phyloP scores from a whole-genome alignment of 2,888 invertebrate species.

The Hydrotaea cyrtoneurina region DNA sequence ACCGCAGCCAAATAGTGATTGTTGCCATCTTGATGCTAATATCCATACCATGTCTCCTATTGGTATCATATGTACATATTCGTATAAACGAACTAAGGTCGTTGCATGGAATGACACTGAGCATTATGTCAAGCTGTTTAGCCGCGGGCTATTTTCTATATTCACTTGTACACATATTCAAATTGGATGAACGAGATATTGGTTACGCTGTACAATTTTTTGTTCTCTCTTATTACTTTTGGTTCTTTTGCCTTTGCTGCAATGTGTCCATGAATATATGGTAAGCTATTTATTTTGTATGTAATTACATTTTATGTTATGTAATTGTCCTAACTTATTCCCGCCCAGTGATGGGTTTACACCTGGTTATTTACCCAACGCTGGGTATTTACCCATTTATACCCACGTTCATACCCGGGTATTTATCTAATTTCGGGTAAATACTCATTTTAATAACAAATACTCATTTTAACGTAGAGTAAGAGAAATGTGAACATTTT shows the following conservation, averaged over 20 bases:
- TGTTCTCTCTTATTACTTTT: constrained; percentile 78
- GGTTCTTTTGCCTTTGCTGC: constrained; percentile 78
- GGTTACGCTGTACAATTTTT: constrained; percentile 79
- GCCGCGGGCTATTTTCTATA: constrained; percentile 78
- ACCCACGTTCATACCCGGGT: no score
- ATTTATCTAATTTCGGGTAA: no score
- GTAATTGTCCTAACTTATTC: no score
- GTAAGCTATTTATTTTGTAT: constrained; percentile 70
- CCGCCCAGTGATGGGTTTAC: no score
- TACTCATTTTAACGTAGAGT: no score
- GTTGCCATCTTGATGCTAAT: constrained; percentile 78
- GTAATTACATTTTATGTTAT: neutral
- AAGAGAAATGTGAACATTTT: no score
- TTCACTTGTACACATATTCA: constrained; percentile 76
- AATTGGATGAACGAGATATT: constrained; percentile 72
- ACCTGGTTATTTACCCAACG: no score
- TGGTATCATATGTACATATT: constrained; percentile 77
- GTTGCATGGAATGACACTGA: constrained; percentile 78
- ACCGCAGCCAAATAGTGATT: constrained; percentile 73
- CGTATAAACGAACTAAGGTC: constrained; percentile 75
- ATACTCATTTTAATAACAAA: no score
- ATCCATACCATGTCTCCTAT: constrained; percentile 77
- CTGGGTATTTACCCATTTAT: no score
- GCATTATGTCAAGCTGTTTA: constrained; percentile 77
- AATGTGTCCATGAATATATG: constrained; percentile 79